phyloP scores from a whole-genome alignment of 2,888 invertebrate genomes.

The Sussaba pulchella region DNA sequence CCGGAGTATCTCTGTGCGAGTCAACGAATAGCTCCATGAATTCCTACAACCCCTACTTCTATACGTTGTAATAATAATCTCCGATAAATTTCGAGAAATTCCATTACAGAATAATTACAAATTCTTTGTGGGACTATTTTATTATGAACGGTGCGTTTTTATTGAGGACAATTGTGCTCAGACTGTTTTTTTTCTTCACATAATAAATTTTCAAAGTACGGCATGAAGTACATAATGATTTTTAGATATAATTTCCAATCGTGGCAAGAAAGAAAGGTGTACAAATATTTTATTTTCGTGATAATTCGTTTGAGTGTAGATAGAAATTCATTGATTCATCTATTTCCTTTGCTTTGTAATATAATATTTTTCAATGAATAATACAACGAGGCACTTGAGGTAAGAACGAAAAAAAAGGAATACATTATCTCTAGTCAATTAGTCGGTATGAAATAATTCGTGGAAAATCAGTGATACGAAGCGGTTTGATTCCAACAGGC shows the following conservation, averaged over 20 bases:
- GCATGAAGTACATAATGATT: too few species aligned
- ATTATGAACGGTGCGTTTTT: neutral
- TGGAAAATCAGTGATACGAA: slow-evolving; percentile 53
- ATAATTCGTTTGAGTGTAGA: too few species aligned
- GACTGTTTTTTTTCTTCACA: too few species aligned
- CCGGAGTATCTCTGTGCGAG: neutral
- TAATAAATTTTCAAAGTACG: too few species aligned
- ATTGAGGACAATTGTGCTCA: too few species aligned
- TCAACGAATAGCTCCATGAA: slow-evolving; percentile 5
- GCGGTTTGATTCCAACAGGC: slow-evolving; percentile 13
- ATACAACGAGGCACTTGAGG: too few species aligned
- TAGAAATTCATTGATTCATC: too few species aligned
- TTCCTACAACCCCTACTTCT: neutral
- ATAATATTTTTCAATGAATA: too few species aligned
- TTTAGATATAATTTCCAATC: too few species aligned
- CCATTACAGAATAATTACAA: slow-evolving; percentile 3
- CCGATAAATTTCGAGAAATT: slow-evolving; percentile 18
- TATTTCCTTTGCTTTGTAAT: too few species aligned
- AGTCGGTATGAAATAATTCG: slow-evolving; percentile 42
- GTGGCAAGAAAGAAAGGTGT: too few species aligned
- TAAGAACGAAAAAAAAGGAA: slow-evolving; percentile 26
- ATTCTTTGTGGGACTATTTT: neutral
- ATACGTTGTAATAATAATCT: slow-evolving; percentile 21
- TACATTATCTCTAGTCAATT: slow-evolving; percentile 38
- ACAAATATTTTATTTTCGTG: too few species aligned